Conservation (phyloP, 2,113 vertebrate species). For the Syrrhaptes paradoxus region DNA sequence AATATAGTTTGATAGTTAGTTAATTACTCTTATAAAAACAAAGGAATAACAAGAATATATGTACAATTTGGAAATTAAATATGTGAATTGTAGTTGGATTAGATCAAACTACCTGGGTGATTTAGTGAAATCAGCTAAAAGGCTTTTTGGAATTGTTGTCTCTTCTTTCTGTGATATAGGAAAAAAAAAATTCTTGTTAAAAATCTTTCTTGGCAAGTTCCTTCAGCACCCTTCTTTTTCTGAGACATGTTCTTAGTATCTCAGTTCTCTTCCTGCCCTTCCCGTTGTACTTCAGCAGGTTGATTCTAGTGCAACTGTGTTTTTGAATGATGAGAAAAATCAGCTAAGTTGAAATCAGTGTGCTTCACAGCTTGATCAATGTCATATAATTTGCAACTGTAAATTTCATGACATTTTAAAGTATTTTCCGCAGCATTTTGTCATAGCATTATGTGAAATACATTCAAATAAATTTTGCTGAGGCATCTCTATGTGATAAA, state of each 20-base stretch:
- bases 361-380: background rate
- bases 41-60: background rate
- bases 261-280: background rate
- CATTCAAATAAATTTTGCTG: background rate
- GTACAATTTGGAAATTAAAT: background rate
- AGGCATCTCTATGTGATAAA: background rate
- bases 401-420: background rate
- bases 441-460: background rate
- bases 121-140: background rate
- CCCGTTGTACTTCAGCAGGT: background rate
- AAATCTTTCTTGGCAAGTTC: background rate
- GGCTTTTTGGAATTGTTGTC: background rate
- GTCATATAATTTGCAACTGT: background rate
- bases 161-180: background rate
- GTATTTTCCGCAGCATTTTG: background rate
- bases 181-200: background rate
- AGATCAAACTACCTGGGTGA: background rate
- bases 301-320: background rate
- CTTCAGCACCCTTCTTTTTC: background rate
- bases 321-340: background rate
- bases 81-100: background rate
- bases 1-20: background rate
- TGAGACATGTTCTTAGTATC: background rate
- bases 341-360: background rate
- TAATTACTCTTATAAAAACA: background rate